phyloP scores from a whole-genome alignment of 2,888 invertebrate species.

The Noctua fimbriata region DNA sequence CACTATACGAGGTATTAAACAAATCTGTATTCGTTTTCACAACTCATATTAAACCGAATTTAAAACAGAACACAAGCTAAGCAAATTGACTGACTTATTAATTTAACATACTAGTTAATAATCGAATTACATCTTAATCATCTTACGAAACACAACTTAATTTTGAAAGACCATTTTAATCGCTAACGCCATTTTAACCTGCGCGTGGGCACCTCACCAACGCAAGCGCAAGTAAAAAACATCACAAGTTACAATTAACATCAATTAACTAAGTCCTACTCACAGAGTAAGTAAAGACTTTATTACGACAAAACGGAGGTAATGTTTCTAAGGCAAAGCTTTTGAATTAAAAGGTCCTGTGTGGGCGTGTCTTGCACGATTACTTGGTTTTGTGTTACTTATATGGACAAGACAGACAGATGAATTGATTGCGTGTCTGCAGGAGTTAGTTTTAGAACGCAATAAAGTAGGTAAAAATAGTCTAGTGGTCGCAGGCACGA shows the following conservation, averaged over 20 bases:
- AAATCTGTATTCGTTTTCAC: too few relatives aligned
- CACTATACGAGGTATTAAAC: background rate
- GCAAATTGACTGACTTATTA: background rate
- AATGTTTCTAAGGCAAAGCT: conserved; percentile 15
- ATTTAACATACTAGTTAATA: background rate
- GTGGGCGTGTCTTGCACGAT: conserved; percentile 42
- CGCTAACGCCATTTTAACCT: background rate
- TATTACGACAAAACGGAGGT: background rate
- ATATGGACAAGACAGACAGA: conserved; percentile 12
- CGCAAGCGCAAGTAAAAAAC: conserved; percentile 51
- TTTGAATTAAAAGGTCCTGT: conserved; percentile 20
- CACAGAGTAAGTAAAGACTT: conserved; percentile 12
- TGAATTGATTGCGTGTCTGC: conserved; percentile 16
- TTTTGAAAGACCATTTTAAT: background rate
- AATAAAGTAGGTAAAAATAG: background rate
- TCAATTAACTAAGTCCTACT: conserved; percentile 62
- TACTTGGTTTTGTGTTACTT: conserved; percentile 20
- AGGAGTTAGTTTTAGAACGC: conserved; percentile 1
- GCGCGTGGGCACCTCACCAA: conserved; percentile 50
- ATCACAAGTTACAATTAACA: conserved; percentile 59
- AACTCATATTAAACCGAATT: background rate
- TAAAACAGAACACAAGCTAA: background rate
- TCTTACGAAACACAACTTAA: conserved; percentile 2
- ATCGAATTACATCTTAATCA: conserved; percentile 11
- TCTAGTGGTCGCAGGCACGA: too few relatives aligned